Base-by-base conservation (phyloP, 1,140 invertebrate genomes). In the Apis dorsata region DNA sequence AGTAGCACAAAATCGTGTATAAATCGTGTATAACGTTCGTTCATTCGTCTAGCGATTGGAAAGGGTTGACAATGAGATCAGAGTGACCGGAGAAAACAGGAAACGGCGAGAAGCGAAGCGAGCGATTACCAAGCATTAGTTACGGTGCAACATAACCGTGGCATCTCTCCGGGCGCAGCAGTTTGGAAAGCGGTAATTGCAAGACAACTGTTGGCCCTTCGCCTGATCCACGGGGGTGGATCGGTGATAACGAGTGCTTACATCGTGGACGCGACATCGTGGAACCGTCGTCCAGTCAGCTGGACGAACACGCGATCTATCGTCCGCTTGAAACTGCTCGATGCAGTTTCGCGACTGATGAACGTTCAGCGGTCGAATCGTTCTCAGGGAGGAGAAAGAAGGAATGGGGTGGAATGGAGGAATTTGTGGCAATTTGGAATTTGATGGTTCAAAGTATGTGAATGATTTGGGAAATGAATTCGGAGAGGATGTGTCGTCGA, bases 221-320 rank as follows among this genome's bases (percentile, higher is more conserved):
- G 73, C 75, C 57, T 81, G 73, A 81, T 24, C 24, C 24, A 24
- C 73, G 73, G 63, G 65, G 65, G 13, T 3, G 63, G 80, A 69
- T 81, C 76, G 76, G 63, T 51, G 55, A 65, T 17, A 81, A 77
- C 80, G 73, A 81, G 62, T 81, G 73, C 81, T 86, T 86, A 86
- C 74, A 63, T 63, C 62, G 62, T 28, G 62, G 62, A 24, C 28
- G 85, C 74, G 82, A 87, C 85, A 87, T 76, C 81, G 59, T 51
- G 76, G 71, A 84, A 87, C 81, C 73, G 83, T 87, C 86, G 83
- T 86, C 81, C 77, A 72, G 71, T 76, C 71, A 68, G 71, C 73
- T n/a, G 79, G 85, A 84, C 85, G 75, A 71, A 57, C 83, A 65
- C 68, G 85, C 74, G 81, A 53, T 72, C 71, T 44, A 69, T 86